phyloP scores from a whole-genome alignment of 2,113 vertebrate species.

The Noturus placidus region DNA sequence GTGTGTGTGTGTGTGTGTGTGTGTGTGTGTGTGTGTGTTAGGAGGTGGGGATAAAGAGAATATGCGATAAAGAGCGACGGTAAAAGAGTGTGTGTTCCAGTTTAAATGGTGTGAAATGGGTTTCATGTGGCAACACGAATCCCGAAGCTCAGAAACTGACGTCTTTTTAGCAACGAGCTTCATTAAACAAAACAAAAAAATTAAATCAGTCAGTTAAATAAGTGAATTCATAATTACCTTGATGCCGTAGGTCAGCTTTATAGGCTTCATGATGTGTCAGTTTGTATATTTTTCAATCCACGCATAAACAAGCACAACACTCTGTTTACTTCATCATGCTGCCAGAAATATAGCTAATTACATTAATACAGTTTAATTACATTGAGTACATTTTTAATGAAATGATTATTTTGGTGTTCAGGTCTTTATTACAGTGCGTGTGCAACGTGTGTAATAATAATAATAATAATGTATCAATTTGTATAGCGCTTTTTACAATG shows the following conservation, averaged over 20 bases:
- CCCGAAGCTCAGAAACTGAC: not conserved
- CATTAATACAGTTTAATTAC: not conserved
- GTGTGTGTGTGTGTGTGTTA: not conserved
- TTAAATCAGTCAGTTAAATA: not conserved
- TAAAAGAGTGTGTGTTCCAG: not conserved
- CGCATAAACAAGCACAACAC: not conserved
- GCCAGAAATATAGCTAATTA: not conserved
- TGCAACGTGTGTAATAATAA: too few relatives aligned
- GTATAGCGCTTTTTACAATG: too few relatives aligned
- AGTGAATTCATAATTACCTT: not conserved
- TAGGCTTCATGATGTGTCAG: not conserved
- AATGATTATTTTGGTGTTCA: not conserved
- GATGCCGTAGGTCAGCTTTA: not conserved
- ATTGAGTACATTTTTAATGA: not conserved
- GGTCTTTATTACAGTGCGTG: not conserved
- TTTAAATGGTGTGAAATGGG: not conserved
- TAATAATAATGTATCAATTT: too few relatives aligned
- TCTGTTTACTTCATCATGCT: not conserved
- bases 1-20: not conserved
- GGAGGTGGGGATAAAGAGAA: not conserved
- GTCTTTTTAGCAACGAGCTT: not conserved
- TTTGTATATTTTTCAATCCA: not conserved
- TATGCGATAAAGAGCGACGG: not conserved
- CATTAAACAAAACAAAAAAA: not conserved
- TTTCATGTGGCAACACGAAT: not conserved